Conservation (phyloP, 2,113 vertebrate species). For the Mustela lutreola region DNA sequence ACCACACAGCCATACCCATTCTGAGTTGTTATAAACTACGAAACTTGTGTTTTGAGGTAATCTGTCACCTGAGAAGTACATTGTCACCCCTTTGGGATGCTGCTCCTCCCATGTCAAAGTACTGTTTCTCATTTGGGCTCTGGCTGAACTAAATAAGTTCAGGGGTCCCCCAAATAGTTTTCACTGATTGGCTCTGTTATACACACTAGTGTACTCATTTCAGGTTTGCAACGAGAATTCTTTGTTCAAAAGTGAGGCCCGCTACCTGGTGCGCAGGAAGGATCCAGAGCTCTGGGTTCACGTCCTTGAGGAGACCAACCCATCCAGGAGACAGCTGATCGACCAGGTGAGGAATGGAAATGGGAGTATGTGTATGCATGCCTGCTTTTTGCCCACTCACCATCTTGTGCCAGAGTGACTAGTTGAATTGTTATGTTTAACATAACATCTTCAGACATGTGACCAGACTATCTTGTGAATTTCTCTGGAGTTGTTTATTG, state of each 20-base stretch:
- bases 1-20: background rate
- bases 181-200: background rate
- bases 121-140: background rate
- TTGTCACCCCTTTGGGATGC: background rate
- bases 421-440: background rate
- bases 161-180: background rate
- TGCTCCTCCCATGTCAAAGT: background rate
- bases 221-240: slow-evolving; percentile 98
- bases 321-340: slow-evolving; percentile 93
- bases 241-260: slow-evolving; percentile 95
- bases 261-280: slow-evolving; percentile 94
- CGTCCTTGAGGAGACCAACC: slow-evolving; percentile 94
- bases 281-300: slow-evolving; percentile 95
- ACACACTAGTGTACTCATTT: background rate
- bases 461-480: background rate
- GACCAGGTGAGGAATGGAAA: slow-evolving; percentile 89
- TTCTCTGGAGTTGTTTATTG: background rate
- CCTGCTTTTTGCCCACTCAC: background rate
- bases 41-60: background rate
- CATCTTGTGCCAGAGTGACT: background rate
- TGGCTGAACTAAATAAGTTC: background rate
- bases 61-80: background rate
- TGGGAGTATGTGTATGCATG: too few species aligned
- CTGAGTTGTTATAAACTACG: background rate
- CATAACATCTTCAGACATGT: background rate